A percentile compares a stretch with the other conserved stretches of the same genome.
phyloP scores from a whole-genome alignment of 2,888 invertebrate species.

The Empis stercorea region DNA sequence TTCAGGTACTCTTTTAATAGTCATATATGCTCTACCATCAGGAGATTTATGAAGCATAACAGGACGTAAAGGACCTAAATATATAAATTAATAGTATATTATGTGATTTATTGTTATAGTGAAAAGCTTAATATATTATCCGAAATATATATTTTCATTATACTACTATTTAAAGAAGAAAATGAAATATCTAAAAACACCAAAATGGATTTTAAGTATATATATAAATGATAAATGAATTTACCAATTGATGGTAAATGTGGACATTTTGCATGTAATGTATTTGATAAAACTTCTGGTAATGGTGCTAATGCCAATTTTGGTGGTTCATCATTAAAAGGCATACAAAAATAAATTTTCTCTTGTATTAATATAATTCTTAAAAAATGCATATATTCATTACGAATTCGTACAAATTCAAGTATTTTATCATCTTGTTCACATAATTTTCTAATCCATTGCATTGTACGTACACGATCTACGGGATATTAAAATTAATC shows the following conservation, averaged over 20 bases:
- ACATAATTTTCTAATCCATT: slow-evolving; percentile 40
- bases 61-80: slow-evolving; percentile 39
- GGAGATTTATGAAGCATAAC: slow-evolving; percentile 39
- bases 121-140: background rate
- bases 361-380: slow-evolving; percentile 39
- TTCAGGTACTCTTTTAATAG: slow-evolving; percentile 39
- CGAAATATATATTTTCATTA: background rate
- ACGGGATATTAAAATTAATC: background rate
- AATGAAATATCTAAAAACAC: too few species aligned
- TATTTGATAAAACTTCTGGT: slow-evolving; percentile 37
- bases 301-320: slow-evolving; percentile 31
- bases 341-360: slow-evolving; percentile 33
- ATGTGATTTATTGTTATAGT: too few species aligned
- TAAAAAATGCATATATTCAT: slow-evolving; percentile 41
- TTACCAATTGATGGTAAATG: slow-evolving; percentile 37
- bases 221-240: too few species aligned
- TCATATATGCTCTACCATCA: slow-evolving; percentile 41
- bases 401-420: slow-evolving; percentile 37
- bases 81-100: background rate
- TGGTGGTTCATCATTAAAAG: slow-evolving; percentile 38
- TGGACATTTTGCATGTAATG: slow-evolving; percentile 25
- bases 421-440: slow-evolving; percentile 36
- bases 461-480: slow-evolving; percentile 41
- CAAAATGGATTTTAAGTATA: too few species aligned
- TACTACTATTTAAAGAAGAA: too few species aligned